phyloP scores from a whole-genome alignment of 2,113 vertebrate genomes.

The Lamprologus sp. region DNA sequence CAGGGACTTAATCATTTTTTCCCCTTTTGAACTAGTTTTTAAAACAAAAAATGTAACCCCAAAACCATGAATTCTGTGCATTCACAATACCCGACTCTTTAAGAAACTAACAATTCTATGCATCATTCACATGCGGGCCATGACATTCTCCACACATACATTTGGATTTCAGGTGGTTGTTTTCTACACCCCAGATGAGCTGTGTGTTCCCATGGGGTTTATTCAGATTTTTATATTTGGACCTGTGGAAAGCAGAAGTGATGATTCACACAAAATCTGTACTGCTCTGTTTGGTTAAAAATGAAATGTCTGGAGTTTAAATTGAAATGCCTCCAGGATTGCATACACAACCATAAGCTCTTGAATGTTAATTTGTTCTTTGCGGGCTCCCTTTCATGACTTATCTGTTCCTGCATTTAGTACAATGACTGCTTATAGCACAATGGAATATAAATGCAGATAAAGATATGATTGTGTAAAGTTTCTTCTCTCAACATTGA shows the following conservation, averaged over 20 bases:
- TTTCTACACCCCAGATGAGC: neutral
- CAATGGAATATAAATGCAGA: conserved; percentile 13
- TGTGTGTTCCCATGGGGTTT: conserved; percentile 1
- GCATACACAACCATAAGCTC: conserved; percentile 17
- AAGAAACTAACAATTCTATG: neutral
- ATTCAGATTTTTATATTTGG: neutral
- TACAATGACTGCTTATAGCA: neutral
- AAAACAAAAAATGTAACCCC: neutral
- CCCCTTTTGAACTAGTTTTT: neutral
- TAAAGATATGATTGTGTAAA: neutral
- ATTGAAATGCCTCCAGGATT: conserved; percentile 40
- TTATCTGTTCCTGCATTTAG: neutral
- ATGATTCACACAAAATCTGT: conserved; percentile 21
- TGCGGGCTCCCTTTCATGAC: conserved; percentile 5
- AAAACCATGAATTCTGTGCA: neutral
- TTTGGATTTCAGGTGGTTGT: neutral
- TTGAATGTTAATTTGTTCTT: conserved; percentile 46
- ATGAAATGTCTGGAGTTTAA: conserved; percentile 27
- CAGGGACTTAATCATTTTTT: neutral
- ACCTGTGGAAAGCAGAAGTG: neutral
- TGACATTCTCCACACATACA: neutral
- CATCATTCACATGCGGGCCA: neutral
- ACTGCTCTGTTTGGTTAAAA: conserved; percentile 9
- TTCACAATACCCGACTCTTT: neutral
- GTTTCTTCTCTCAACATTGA: neutral